Conservation (phyloP, 2,888 invertebrate genomes). For the Danaus chrysippus region DNA sequence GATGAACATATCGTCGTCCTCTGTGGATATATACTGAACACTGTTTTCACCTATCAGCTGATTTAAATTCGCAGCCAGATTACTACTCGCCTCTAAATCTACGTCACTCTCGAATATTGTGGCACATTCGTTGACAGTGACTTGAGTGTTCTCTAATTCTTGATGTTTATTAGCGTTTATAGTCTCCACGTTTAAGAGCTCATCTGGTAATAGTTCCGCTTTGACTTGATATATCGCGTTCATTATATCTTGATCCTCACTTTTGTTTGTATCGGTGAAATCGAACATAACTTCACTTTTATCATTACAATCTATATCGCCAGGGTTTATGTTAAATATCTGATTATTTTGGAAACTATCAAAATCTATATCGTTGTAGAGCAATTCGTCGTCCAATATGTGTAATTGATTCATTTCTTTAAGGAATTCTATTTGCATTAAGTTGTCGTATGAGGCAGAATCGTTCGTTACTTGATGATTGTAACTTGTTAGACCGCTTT, state of each 20-base stretch:
- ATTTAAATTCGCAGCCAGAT: constrained; percentile 69
- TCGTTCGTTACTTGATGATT: constrained; percentile 39
- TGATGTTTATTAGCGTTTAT: constrained; percentile 39
- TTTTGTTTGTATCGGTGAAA: constrained; percentile 49
- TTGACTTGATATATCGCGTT: constrained; percentile 58
- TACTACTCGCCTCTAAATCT: constrained; percentile 68
- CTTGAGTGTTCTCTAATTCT: constrained; percentile 40
- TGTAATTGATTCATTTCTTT: constrained; percentile 71
- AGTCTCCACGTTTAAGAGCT: constrained; percentile 52
- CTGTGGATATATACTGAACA: constrained; percentile 71
- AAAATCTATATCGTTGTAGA: constrained; percentile 68
- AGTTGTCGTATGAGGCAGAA: constrained; percentile 46
- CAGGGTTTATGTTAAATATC: constrained; percentile 53
- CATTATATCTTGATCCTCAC: constrained; percentile 65
- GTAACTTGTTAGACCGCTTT: constrained; percentile 48
- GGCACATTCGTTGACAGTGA: constrained; percentile 63
- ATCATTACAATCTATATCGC: constrained; percentile 56
- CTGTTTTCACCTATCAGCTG: constrained; percentile 69
- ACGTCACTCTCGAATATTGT: constrained; percentile 74
- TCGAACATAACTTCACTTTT: constrained; percentile 58
- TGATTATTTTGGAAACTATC: constrained; percentile 62
- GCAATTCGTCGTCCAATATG: constrained; percentile 62
- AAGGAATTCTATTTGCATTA: constrained; percentile 66
- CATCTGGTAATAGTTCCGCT: constrained; percentile 56
- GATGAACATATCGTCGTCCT: constrained; percentile 72